Base-by-base conservation (phyloP, 2,888 invertebrate genomes). In the Macrophya alboannulata region DNA sequence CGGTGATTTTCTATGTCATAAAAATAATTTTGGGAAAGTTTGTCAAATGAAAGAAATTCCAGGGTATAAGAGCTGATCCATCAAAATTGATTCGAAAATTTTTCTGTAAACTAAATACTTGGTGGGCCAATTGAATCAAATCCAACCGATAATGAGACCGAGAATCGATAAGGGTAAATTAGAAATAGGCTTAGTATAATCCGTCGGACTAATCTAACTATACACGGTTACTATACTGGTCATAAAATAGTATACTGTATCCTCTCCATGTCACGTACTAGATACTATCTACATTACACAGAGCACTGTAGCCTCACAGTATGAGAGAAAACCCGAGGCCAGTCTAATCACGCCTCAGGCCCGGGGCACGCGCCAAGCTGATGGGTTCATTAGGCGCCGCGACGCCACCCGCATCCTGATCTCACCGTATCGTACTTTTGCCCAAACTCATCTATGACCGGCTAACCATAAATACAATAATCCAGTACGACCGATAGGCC, bases 371-470 rank as follows among this genome's bases (percentile, higher is more conserved):
- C 92, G 90, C 91, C 90, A 87, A 85, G 85, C 89, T 91, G 92
- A 93, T 93, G 91, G 90, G 91, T 91, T 93, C 93, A 93, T 93
- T 92, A 93, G 91, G 91, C 91, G 91, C 88, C 88, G 88, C 88
- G 90, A 93, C 92, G 92, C 91, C 89, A 86, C 86, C 89, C 89
- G 93, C 92, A 93, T 93, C 90, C 89, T 90, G 92, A 93, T 92
- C 79, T 45, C 48, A 85, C 85, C 72, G 86, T 84, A 87, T 84
- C 85, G 85, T 87, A 84, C 84, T 85, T 85, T 74, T 62, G 25
- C 85, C 84, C 81, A 45, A 85, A 40, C 82, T 87, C 86, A 59
- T 51, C 65, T 59, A 65, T 72, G 84, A 84, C 84, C 83, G n/a
- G 17, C 68, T 83, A 48, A 68, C 68, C 48, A 71, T 83, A 83